These are phyloP conservation scores for Yponomeuta cagnagella DNA, from an alignment of 2,888 invertebrate species.

Conservation along the genomic window DNA sequence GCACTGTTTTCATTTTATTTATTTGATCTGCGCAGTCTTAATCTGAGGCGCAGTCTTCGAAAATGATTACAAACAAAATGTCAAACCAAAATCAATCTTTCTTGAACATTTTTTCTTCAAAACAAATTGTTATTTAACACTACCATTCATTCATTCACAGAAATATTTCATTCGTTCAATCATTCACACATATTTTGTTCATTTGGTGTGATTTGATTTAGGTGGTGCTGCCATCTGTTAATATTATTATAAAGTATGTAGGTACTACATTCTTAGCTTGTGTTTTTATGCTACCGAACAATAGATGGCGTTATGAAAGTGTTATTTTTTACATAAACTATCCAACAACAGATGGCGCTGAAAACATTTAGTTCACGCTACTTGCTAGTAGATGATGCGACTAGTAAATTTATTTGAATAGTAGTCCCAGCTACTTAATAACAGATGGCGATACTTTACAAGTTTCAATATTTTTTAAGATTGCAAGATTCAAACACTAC, in stretches of 20 bases:
- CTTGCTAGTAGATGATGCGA: no score
- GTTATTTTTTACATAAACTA: not conserved
- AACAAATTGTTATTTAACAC: constrained; percentile 12
- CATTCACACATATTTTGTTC: not conserved
- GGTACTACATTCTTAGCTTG: not conserved
- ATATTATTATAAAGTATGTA: not conserved
- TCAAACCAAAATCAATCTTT: constrained; percentile 1
- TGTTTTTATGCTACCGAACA: not conserved
- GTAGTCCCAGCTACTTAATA: no score
- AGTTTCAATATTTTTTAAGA: not conserved
- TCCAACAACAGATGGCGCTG: not conserved
- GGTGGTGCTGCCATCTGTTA: not conserved
- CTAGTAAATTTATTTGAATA: no score
- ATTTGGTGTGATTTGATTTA: not conserved
- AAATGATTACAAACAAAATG: constrained; percentile 33
- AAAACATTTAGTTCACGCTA: not conserved
- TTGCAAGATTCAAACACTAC: not conserved
- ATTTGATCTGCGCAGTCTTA: constrained; percentile 39
- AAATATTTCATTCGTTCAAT: constrained; percentile 1
- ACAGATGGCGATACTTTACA: no score
- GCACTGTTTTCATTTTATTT: constrained; percentile 35
- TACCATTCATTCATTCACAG: not conserved
- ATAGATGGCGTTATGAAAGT: not conserved
- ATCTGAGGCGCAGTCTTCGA: constrained; percentile 23
- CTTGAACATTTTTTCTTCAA: not conserved